Base-by-base conservation (phyloP, 2,888 invertebrate species). In the Diarsia dahlii region DNA sequence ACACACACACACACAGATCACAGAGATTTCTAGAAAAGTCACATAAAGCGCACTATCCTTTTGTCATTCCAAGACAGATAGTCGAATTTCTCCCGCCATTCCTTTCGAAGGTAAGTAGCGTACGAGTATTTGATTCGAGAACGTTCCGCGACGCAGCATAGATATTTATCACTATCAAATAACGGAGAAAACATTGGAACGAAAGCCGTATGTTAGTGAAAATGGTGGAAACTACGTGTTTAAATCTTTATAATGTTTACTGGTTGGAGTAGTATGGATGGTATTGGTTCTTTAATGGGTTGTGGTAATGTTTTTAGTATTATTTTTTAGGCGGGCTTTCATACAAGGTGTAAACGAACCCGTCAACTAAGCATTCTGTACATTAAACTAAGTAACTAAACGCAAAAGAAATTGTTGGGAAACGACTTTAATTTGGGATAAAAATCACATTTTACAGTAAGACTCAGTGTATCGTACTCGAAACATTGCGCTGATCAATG, bases 131-230 rank as follows among this genome's bases (percentile, higher is more conserved):
- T 71, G 62, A 82, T 67, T 80, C 71, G 10, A 60, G 62, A 71
- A 58, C 64, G 45, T 75, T 74, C 60, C 58, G 3, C 0, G 45
- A 45, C 69, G 71, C 63, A 58, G 45, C 58, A 28, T 20, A 48
- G 34, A 71, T 80, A 82, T 82, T 70, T 84, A 84, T 84, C 81
- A 71, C 82, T 70, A 67, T 76, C 69, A 76, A 82, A 80, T 76
- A 68, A 23, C 58, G 34, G 20, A 70, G 54, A 45, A 70, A 84
- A 80, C 76, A 64, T 72, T 63, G 64, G 63, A 69, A 9, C 54
- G 54, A 67, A 56, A 66, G 23, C 45, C 54, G 18, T 84, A 70
- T 56, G 66, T 79, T n/a, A 45, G 74, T 50, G 46, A 23, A 58
- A 75, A 75, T 72, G 48, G 62, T 6, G 46, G 65, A 13, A 52